Percentiles rank a stretch among this genome's conserved stretches.
These are phyloP conservation scores for Adelphocoris suturalis DNA, from an alignment of 2,888 invertebrate species.

Conservation along the genomic window DNA sequence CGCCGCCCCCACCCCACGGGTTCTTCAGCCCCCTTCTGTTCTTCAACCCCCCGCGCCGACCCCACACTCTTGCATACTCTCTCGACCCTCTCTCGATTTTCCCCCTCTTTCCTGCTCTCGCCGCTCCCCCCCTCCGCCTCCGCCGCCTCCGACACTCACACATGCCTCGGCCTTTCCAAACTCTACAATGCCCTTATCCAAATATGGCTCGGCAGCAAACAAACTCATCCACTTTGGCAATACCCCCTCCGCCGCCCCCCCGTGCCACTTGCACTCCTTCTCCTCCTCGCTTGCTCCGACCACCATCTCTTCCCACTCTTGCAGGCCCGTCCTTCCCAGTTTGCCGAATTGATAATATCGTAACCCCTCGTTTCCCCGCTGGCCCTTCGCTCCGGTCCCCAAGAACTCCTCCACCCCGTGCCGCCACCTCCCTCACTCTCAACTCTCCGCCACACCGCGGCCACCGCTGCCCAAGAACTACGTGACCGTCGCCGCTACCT, in stretches of 20 bases:
- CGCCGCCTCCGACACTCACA: slow-evolving; percentile 23
- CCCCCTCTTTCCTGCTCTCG: slow-evolving; percentile 1
- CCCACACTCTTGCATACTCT: slow-evolving; percentile 46
- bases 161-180: slow-evolving; percentile 68
- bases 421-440: neutral
- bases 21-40: slow-evolving; percentile 1
- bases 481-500: slow-evolving; percentile 41
- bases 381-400: neutral
- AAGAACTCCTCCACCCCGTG: neutral
- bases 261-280: slow-evolving; percentile 36
- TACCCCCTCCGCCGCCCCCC: slow-evolving; percentile 40
- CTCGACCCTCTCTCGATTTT: slow-evolving; percentile 68
- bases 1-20: neutral
- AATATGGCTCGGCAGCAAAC: slow-evolving; percentile 72
- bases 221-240: slow-evolving; percentile 72
- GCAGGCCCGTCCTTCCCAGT: slow-evolving; percentile 36
- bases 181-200: slow-evolving; percentile 72
- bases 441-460: neutral
- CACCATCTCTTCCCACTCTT: slow-evolving; percentile 16
- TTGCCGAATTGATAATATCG: slow-evolving; percentile 58
- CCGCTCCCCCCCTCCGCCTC: neutral
- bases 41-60: neutral
- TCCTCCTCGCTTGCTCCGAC: neutral
- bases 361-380: neutral
- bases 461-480: neutral